Conservation (phyloP, 2,797 vertebrate genomes). For the Synanceia verrucosa region DNA sequence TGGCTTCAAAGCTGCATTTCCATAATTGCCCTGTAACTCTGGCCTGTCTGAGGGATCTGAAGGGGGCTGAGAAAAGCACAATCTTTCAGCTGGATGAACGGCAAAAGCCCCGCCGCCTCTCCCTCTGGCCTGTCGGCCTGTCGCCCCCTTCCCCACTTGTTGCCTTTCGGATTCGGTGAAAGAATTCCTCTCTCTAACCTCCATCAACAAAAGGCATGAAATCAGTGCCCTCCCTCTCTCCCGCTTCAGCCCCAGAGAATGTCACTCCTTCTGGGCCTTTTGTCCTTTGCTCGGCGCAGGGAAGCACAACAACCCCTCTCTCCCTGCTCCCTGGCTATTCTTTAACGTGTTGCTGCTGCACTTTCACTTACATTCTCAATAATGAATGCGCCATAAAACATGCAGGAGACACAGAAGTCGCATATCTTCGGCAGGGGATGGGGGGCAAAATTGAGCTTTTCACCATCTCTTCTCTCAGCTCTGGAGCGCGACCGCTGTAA, state of each 20-base stretch:
- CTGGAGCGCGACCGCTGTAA: slow-evolving; percentile 40
- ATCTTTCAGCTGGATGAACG: slow-evolving; percentile 95
- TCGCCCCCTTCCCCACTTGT: slow-evolving; percentile 90
- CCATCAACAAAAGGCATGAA: slow-evolving; percentile 91
- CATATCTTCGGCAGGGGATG: slow-evolving; percentile 45
- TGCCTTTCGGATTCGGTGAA: slow-evolving; percentile 88
- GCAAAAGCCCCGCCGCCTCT: slow-evolving; percentile 86
- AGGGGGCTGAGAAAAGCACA: slow-evolving; percentile 85
- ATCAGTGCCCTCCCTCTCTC: slow-evolving; percentile 85
- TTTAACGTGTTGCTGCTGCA: slow-evolving; percentile 74
- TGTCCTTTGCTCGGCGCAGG: slow-evolving; percentile 79
- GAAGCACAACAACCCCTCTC: slow-evolving; percentile 72
- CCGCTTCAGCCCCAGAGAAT: slow-evolving; percentile 82
- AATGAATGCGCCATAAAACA: slow-evolving; percentile 75
- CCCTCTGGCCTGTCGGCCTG: slow-evolving; percentile 73
- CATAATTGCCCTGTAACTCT: slow-evolving; percentile 99
- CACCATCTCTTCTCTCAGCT: slow-evolving; percentile 35
- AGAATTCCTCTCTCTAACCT: slow-evolving; percentile 89
- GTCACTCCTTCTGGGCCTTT: slow-evolving; percentile 87
- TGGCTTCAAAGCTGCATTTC: slow-evolving; percentile 96
- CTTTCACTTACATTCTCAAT: slow-evolving; percentile 73
- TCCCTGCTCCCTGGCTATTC: slow-evolving; percentile 71
- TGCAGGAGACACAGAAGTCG: slow-evolving; percentile 64
- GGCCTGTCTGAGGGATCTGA: slow-evolving; percentile 88
- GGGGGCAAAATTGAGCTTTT: slow-evolving; percentile 35